Evolutionary conservation across 2,888 invertebrate species (phyloP), one percentile per base, ranked within the genome.

Genomic region (Lepidonotus clava): DNA sequence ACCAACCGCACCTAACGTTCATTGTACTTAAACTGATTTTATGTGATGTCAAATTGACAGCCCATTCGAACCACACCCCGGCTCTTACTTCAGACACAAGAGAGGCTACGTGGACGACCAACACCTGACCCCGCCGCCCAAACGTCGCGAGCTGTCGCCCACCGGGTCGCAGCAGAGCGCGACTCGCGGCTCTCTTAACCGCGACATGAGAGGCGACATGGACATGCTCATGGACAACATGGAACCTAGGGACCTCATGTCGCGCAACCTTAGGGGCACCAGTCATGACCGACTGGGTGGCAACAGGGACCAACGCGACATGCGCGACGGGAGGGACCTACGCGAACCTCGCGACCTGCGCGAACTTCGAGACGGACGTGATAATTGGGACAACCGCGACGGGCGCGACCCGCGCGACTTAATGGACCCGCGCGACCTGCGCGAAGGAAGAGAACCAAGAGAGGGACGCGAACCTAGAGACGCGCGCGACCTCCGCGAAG

Each of bases 81-180:
- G 71, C 34, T 71, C 71, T 80, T 41, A 32, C 80, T 28, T 18
- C 80, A 80, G 80, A 46, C 41, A 80, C 51, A 80, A 80, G 24
- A 41, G 41, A 18, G 46, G 41, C 46, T 80, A 80, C 51, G 34
- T 46, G n/a, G 80, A 80, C 24, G 80, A 80, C 28, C 71, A 34
- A 4, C 6, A 8, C 34, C 28, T 46, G 41, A 80, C 80, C 28
- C 80, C 80, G 28, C 80, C 80, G 28, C 80, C 80, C 40, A 41
- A 80, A 28, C 80, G 80, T 21, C 80, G 80, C 11, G 80, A 80
- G 18, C 41, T 46, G n/a, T 80, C 80, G 1, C 80, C 80, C 1
- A 14, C 80, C 8, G 80, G 80, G 5, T 46, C 46, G 8, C 80
- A 80, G 28, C 80, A 41, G 46, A 28, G 80, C 46, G 51, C 14